Evolutionary conservation across 2,113 vertebrate genomes (phyloP), one percentile per base, ranked within the genome.

Genomic region (Spermophilus dauricus): DNA sequence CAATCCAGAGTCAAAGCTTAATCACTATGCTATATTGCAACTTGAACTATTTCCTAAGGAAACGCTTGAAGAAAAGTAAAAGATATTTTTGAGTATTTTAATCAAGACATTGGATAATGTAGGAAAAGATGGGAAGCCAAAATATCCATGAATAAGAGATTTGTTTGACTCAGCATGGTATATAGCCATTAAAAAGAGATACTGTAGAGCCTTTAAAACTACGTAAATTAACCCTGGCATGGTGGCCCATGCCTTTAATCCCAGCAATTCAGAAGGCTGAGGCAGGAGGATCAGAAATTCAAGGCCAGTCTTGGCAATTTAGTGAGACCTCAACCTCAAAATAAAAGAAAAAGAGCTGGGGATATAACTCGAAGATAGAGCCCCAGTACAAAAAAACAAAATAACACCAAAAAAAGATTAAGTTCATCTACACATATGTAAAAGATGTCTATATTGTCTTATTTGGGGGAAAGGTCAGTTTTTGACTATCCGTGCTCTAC

Each of bases 401-500:
- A 53, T 14, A 53, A 16, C 51, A 53, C 2, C 51, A 53, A 53
- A 53, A 53, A 58, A 58, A 20, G 18, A 58, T 58, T 22, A 58
- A 58, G 56, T 58, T 58, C 51, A 82, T 90, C 91, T 70, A 1
- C 86, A 63, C 77, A 34, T 86, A 26, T 67, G 88, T 80, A 78
- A 75, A 80, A 91, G 48, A 58, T 58, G 11, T 51, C 48, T 83
- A 30, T 61, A 32, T 70, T 92, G 8, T 78, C 12, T 90, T 76
- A 58, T 10, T 37, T 37, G 20, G 12, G 24, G n/a, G 22, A 28
- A 30, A 67, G 24, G 48, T 24, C 51, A 72, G 2, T 83, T 82
- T 91, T 94, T 97, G n/a, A 63, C 73, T 93, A 12, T 77, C 61
- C 87, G 37, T 95, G 26, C 58, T 93, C 30, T 84, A 39, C 80